phyloP scores from a whole-genome alignment of 1,140 invertebrate genomes.

The Dendrolimus punctatus region DNA sequence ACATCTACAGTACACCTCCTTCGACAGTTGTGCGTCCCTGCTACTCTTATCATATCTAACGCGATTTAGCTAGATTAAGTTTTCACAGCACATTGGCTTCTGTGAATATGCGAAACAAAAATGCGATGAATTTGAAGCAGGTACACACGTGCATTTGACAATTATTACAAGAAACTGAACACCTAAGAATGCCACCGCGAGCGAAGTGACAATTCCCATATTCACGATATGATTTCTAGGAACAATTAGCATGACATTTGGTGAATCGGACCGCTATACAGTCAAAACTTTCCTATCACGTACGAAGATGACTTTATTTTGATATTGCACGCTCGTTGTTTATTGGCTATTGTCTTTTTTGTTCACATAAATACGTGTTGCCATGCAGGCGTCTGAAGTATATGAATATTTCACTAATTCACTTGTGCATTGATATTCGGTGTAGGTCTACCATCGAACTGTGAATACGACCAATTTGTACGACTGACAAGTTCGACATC shows the following conservation, averaged over 20 bases:
- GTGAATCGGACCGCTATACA: slow-evolving; percentile 11
- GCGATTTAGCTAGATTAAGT: too few relatives aligned
- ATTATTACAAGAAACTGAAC: slow-evolving; percentile 1
- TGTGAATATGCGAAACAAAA: too few relatives aligned
- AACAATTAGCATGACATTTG: slow-evolving; percentile 32
- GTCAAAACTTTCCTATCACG: slow-evolving; percentile 44
- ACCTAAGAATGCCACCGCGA: slow-evolving; percentile 11
- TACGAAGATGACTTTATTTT: slow-evolving; percentile 63
- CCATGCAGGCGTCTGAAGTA: slow-evolving; percentile 34
- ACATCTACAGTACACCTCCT: too few relatives aligned
- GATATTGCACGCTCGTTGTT: slow-evolving; percentile 55
- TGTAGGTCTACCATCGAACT: neutral
- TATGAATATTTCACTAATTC: slow-evolving; percentile 6
- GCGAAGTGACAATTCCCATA: slow-evolving; percentile 27
- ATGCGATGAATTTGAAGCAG: too few relatives aligned
- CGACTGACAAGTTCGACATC: too few relatives aligned
- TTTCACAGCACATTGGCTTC: too few relatives aligned
- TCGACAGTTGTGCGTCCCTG: too few relatives aligned
- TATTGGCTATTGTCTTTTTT: slow-evolving; percentile 55
- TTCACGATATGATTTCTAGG: slow-evolving; percentile 38
- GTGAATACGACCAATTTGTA: too few relatives aligned
- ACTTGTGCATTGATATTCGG: slow-evolving; percentile 3
- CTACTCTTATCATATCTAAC: too few relatives aligned
- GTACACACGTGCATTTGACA: too few relatives aligned
- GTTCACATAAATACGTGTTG: slow-evolving; percentile 33